Evolutionary conservation across 2,888 invertebrate species (phyloP).

Genomic region (Erebia epiphron): DNA sequence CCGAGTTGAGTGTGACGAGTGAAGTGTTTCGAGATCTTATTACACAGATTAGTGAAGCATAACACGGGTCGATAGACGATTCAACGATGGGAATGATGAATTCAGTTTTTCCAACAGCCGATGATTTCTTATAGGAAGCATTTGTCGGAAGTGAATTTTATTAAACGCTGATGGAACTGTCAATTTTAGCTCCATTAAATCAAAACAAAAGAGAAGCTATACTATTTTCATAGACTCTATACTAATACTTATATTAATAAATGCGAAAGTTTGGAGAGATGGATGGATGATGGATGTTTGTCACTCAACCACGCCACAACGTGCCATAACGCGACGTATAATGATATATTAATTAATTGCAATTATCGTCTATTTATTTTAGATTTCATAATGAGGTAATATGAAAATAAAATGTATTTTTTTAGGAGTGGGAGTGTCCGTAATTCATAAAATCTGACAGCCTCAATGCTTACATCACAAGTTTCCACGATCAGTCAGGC

Average conservation of each 20-base stretch:
- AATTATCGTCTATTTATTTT: neutral
- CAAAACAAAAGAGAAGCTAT: neutral
- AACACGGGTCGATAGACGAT: conserved; percentile 43
- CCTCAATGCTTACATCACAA: conserved; percentile 13
- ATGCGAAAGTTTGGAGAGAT: too few species aligned
- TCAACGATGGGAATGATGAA: conserved; percentile 22
- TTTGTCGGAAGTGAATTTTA: conserved; percentile 27
- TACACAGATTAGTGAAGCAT: conserved; percentile 45
- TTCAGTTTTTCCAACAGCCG: conserved; percentile 28
- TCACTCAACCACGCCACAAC: too few species aligned
- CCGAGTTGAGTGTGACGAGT: conserved; percentile 46
- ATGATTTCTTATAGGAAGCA: conserved; percentile 31
- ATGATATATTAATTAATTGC: too few species aligned
- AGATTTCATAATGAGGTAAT: neutral
- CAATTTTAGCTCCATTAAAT: neutral
- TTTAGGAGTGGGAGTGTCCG: neutral
- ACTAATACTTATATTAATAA: too few species aligned
- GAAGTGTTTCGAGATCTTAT: conserved; percentile 42
- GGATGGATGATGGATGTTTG: too few species aligned
- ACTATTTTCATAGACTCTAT: too few species aligned
- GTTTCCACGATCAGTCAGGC: conserved; percentile 15
- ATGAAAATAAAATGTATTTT: neutral
- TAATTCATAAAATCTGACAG: conserved; percentile 9
- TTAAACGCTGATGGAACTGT: neutral
- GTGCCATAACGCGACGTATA: too few species aligned